Percentiles rank a stretch among this genome's conserved stretches.
These are phyloP conservation scores for Micrastur ruficollis DNA, from an alignment of 2,797 vertebrate species.

Conservation along the genomic window DNA sequence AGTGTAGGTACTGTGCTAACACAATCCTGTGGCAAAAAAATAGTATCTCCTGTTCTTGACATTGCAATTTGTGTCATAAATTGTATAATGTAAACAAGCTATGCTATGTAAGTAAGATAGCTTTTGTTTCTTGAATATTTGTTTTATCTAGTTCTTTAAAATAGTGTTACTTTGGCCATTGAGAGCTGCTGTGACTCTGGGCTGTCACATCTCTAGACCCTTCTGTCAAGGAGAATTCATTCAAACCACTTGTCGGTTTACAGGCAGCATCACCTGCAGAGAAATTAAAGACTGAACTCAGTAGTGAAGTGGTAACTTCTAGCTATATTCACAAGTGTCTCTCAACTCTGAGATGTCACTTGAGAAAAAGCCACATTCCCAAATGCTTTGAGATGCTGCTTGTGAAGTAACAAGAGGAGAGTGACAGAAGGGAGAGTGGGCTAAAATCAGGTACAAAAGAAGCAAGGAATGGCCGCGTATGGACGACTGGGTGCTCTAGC, in stretches of 20 bases:
- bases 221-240: constrained; percentile 9
- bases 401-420: background rate
- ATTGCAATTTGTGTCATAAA: background rate
- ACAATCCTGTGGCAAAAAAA: background rate
- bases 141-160: background rate
- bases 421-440: background rate
- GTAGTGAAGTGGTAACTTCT: constrained; percentile 36
- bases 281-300: constrained; percentile 1
- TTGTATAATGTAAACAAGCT: background rate
- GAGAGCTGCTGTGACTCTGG: background rate
- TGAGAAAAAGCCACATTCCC: background rate
- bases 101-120: background rate
- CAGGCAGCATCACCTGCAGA: background rate
- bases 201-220: background rate
- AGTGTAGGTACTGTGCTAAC: background rate
- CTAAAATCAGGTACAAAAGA: background rate
- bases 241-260: background rate
- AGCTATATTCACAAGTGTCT: constrained; percentile 21
- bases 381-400: background rate
- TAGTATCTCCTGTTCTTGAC: background rate
- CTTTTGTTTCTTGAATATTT: background rate
- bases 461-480: background rate
- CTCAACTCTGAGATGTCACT: constrained; percentile 20
- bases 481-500: background rate
- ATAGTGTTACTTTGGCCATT: background rate